Base-by-base conservation (phyloP, 2,888 invertebrate genomes). In the Trichogramma dendrolimi region DNA sequence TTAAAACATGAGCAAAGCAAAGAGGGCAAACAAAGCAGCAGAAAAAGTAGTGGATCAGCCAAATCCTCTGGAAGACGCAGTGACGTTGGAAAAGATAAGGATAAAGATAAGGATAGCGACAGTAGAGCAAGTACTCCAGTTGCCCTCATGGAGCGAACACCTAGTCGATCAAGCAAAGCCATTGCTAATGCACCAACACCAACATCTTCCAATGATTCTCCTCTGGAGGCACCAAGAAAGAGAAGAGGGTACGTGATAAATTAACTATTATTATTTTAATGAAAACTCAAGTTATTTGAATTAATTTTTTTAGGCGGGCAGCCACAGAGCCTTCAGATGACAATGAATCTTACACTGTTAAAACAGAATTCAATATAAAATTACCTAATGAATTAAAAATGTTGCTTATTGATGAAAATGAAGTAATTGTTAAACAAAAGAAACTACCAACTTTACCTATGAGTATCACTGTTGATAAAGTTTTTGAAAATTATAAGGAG, bases 401-500 rank as follows among this genome's bases (percentile, higher is more conserved):
- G 4, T 92, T 92, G 86, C 83, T 97, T 1, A 93, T 96, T 0
- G 96, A 97, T 78, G 97, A 97, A 79, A 95, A 94, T 91, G 95
- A 96, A 75, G 86, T 92, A 1, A 89, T 97, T 61, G 90, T 88
- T 0, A 83, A 92, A 38, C 93, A 96, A 73, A 91, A 92, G 75
- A 93, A 95, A 80, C 81, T 94, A 6, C 85, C 89, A 5, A 86
- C 89, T 58, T 79, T 96, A 38, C 96, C 96, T 0, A 90, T 93
- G 39, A 91, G 91, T 75, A 82, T 88, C 47, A 91, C 89, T 0
- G 94, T 95, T 0, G 88, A 92, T 65, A 88, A 90, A 70, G 92
- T 97, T 58, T 82, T 96, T 1, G 91, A 93, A 66, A 92, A 94
- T 73, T 97, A 94, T 76, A 80, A 92, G 54, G 86, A 88, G 1